These are phyloP conservation scores for Anguilla megastoma DNA, from an alignment of 2,797 vertebrate genomes.

Conservation along the genomic window DNA sequence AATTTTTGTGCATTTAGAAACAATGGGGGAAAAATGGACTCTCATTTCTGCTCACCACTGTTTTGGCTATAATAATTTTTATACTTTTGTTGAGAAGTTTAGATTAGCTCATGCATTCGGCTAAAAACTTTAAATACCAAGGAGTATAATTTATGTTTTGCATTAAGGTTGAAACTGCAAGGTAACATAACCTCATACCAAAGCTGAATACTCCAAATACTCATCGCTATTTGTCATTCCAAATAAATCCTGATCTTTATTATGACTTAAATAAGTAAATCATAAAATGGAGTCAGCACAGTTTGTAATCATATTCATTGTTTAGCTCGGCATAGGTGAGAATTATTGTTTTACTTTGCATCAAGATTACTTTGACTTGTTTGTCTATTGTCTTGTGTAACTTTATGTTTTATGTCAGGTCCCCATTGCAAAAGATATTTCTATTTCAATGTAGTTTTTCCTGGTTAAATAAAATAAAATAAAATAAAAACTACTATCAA, in stretches of 20 bases:
- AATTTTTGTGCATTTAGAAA: constrained; percentile 25
- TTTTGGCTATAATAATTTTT: constrained; percentile 15
- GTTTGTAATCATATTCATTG: constrained; percentile 24
- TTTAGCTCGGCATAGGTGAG: neutral
- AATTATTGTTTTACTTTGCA: constrained; percentile 10
- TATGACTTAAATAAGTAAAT: neutral
- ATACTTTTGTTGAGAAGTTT: neutral
- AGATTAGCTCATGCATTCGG: neutral
- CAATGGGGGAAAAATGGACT: neutral
- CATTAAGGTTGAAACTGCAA: constrained; percentile 11
- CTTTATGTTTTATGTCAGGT: too few relatives aligned
- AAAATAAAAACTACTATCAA: neutral
- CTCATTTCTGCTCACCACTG: neutral
- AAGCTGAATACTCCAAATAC: neutral
- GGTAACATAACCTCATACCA: neutral
- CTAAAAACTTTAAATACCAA: neutral
- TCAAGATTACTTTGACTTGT: neutral
- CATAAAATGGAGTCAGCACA: constrained; percentile 18
- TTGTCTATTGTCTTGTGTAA: too few relatives aligned
- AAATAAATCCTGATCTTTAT: constrained; percentile 16
- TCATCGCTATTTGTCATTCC: constrained; percentile 19
- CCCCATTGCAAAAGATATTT: too few relatives aligned
- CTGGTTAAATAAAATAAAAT: too few relatives aligned
- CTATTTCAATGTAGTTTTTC: too few relatives aligned
- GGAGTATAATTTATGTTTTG: neutral